Conservation (phyloP, 2,888 invertebrate genomes). For the Eilema griseolum region DNA sequence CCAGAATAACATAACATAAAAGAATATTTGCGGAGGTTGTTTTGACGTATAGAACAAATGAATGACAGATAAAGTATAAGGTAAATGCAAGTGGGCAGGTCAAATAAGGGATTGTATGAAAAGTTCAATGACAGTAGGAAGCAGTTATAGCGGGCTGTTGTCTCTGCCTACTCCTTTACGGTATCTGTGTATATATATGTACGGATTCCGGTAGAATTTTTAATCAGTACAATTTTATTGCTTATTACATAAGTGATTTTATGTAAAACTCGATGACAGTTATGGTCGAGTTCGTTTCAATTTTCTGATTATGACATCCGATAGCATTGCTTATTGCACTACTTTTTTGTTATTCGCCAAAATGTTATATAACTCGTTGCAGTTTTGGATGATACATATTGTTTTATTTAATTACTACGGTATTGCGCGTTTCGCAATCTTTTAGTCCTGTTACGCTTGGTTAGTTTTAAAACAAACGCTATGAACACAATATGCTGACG, state of each 20-base stretch:
- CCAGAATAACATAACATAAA: neutral
- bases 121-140: neutral
- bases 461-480: neutral
- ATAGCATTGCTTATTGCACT: constrained; percentile 30
- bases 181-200: neutral
- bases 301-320: constrained; percentile 49
- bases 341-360: constrained; percentile 28
- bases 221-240: constrained; percentile 1
- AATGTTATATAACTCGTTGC: constrained; percentile 36
- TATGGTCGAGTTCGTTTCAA: constrained; percentile 41
- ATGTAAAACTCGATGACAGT: constrained; percentile 43
- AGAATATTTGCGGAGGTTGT: neutral
- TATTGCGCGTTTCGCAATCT: neutral
- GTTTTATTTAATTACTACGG: constrained; percentile 11
- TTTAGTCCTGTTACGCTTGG: neutral
- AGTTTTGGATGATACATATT: constrained; percentile 29
- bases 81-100: neutral
- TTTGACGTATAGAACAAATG: neutral
- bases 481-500: neutral
- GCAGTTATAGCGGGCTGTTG: neutral
- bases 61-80: neutral
- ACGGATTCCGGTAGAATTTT: neutral
- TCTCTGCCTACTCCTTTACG: neutral
- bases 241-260: constrained; percentile 30
- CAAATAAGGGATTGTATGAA: neutral